These are phyloP conservation scores for Idaea biselata DNA, from an alignment of 2,888 invertebrate genomes.

Conservation along the genomic window DNA sequence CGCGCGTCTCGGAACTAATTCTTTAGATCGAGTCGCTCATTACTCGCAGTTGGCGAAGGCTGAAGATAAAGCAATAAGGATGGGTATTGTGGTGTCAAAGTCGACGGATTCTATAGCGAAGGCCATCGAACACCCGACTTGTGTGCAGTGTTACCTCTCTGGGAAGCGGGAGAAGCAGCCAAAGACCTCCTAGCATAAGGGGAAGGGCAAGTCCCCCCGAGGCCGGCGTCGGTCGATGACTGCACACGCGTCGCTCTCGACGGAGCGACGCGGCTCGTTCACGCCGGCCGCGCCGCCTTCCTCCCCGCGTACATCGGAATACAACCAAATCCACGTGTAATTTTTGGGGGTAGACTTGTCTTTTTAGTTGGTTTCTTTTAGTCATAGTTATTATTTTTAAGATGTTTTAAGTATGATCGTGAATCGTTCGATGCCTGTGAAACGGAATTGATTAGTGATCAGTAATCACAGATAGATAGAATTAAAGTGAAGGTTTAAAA, in stretches of 20 bases:
- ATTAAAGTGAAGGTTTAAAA: slow-evolving; percentile 12
- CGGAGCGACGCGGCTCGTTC: slow-evolving; percentile 69
- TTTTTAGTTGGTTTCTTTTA: background rate
- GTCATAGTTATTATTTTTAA: background rate
- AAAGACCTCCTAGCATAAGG: slow-evolving; percentile 84
- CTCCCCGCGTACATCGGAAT: slow-evolving; percentile 60
- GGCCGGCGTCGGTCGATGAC: slow-evolving; percentile 62
- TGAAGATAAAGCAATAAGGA: slow-evolving; percentile 75
- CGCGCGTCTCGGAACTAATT: slow-evolving; percentile 72
- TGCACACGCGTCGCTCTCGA: slow-evolving; percentile 62
- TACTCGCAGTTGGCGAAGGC: slow-evolving; percentile 75
- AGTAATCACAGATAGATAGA: slow-evolving; percentile 27
- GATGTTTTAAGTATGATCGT: slow-evolving; percentile 14
- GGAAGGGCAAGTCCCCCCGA: slow-evolving; percentile 83
- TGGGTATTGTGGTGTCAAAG: slow-evolving; percentile 80
- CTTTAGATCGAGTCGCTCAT: slow-evolving; percentile 71
- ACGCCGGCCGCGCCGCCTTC: slow-evolving; percentile 57
- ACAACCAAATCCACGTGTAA: slow-evolving; percentile 83
- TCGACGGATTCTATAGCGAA: slow-evolving; percentile 78
- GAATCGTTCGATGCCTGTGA: slow-evolving; percentile 22
- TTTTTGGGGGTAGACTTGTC: background rate
- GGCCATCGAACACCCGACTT: slow-evolving; percentile 85
- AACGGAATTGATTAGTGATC: slow-evolving; percentile 58
- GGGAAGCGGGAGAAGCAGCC: slow-evolving; percentile 81
- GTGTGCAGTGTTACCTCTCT: slow-evolving; percentile 87